phyloP scores from a whole-genome alignment of 2,888 invertebrate species.

The Resseliella maxima region DNA sequence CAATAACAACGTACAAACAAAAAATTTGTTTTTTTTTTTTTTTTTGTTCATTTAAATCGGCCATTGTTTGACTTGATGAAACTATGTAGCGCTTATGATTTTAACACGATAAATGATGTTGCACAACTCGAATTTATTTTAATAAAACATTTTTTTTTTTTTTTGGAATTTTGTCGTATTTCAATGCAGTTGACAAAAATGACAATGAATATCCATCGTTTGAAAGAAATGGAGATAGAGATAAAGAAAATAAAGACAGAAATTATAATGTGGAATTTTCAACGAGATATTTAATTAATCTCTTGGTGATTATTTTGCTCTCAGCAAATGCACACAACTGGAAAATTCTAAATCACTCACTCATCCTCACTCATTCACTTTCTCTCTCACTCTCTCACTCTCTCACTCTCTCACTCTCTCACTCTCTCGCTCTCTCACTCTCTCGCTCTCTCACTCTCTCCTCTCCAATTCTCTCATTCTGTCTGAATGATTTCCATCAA shows the following conservation, averaged over 20 bases:
- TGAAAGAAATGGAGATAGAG: neutral
- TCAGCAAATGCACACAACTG: neutral
- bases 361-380: too few relatives aligned
- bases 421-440: too few relatives aligned
- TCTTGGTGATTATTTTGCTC: neutral
- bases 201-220: neutral
- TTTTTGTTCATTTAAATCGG: conserved; percentile 34
- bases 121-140: neutral
- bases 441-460: neutral
- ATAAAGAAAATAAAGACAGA: too few relatives aligned
- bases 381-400: too few relatives aligned
- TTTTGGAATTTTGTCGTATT: conserved; percentile 3
- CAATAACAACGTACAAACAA: too few relatives aligned
- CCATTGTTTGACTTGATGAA: neutral
- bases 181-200: neutral
- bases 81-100: conserved; percentile 40
- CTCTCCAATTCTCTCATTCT: too few relatives aligned
- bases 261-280: neutral
- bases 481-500: neutral
- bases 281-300: neutral
- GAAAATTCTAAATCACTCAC: neutral
- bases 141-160: neutral
- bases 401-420: neutral
- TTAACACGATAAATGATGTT: conserved; percentile 44
- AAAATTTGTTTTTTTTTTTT: too few relatives aligned